Percentiles rank a stretch among this genome's conserved stretches.
Evolutionary conservation across 2,797 vertebrate species (phyloP).

Genomic region (Phataginus tetradactyla): DNA sequence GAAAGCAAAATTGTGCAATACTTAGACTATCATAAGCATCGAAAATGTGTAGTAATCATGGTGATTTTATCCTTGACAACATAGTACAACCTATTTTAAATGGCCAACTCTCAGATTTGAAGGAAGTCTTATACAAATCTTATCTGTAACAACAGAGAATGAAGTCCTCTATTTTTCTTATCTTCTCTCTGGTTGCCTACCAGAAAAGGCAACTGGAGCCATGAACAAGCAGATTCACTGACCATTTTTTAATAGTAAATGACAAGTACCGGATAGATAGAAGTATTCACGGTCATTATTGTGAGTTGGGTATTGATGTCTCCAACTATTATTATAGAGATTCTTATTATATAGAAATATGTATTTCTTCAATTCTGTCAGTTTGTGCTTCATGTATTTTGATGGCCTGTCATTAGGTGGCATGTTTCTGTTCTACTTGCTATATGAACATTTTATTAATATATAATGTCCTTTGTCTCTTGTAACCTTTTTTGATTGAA

Average conservation of each 20-base stretch:
- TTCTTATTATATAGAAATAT: background rate
- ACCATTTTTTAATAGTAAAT: slow-evolving; percentile 13
- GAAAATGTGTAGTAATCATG: background rate
- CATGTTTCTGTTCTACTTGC: background rate
- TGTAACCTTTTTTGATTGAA: background rate
- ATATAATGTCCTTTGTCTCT: background rate
- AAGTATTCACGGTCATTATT: background rate
- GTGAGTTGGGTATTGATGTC: background rate
- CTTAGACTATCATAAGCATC: background rate
- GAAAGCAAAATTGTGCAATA: background rate
- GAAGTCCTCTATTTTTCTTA: background rate
- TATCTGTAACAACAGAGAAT: background rate
- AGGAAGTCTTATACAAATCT: background rate
- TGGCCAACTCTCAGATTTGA: background rate
- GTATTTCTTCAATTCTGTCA: background rate
- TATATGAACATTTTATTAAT: background rate
- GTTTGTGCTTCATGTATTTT: background rate
- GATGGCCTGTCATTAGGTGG: background rate
- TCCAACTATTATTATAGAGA: background rate
- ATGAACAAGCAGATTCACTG: background rate
- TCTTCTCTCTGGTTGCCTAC: background rate
- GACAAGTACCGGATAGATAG: background rate
- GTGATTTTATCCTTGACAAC: background rate
- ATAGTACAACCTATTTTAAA: background rate
- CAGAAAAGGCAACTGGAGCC: background rate